A percentile compares a stretch with the other conserved stretches of the same genome.
Evolutionary conservation across 2,113 vertebrate genomes (phyloP).

Genomic region (Struthidea cinerea): DNA sequence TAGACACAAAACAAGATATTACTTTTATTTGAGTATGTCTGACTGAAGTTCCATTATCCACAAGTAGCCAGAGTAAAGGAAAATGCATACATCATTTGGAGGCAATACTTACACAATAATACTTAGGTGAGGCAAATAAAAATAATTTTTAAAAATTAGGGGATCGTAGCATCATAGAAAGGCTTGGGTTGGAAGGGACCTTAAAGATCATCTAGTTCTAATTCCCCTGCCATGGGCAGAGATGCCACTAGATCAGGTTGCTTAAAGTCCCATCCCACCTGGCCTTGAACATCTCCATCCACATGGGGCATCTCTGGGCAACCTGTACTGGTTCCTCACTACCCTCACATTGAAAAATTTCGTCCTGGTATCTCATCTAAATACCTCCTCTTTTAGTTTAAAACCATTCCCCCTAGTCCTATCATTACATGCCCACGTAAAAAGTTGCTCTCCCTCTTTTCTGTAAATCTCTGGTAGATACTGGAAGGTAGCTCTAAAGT

Average conservation of each 20-base stretch:
- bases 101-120: not conserved
- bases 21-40: not conserved
- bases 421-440: not conserved
- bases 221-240: not conserved
- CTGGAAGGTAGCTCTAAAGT: not conserved
- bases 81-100: not conserved
- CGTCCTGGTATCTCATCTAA: not conserved
- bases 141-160: not conserved
- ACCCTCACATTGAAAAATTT: not conserved
- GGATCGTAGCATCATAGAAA: not conserved
- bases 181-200: not conserved
- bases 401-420: not conserved
- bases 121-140: not conserved
- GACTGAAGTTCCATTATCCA: not conserved
- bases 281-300: not conserved
- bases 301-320: not conserved
- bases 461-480: not conserved
- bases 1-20: not conserved
- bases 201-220: not conserved
- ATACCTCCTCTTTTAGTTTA: not conserved
- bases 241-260: not conserved
- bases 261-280: not conserved
- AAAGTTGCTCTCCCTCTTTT: not conserved
- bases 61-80: not conserved
- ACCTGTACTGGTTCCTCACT: not conserved